Conservation (phyloP, 2,888 invertebrate species). For the Drosophila lacicola region DNA sequence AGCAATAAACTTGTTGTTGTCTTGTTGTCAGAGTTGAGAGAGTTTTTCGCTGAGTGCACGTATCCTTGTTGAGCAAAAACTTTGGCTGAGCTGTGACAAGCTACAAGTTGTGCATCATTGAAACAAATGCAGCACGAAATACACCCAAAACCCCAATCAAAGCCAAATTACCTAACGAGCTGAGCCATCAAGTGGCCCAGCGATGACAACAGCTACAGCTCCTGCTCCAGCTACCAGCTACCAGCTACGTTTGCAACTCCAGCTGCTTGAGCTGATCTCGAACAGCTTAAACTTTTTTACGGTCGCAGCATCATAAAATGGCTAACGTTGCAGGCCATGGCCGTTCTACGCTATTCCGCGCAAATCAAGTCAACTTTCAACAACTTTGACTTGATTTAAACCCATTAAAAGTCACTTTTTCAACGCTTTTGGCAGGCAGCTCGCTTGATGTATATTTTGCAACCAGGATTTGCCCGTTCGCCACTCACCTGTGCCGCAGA, state of each 20-base stretch:
- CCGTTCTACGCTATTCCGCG: conserved; percentile 45
- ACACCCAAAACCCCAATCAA: conserved; percentile 72
- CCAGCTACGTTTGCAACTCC: conserved; percentile 9
- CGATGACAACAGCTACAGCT: conserved; percentile 3
- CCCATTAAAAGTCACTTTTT: conserved; percentile 84
- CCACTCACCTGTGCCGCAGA: conserved; percentile 60
- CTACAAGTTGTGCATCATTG: conserved; percentile 69
- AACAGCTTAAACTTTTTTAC: conserved; percentile 59
- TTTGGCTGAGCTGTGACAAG: conserved; percentile 28
- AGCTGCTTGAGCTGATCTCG: conserved; percentile 70
- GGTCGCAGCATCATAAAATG: conserved; percentile 70
- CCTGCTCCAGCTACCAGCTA: background rate
- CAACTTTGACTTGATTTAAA: conserved; percentile 82
- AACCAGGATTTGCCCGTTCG: conserved; percentile 12
- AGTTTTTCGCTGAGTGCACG: conserved; percentile 5
- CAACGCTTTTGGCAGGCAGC: conserved; percentile 67
- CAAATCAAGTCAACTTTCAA: conserved; percentile 80
- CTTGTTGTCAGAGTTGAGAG: background rate
- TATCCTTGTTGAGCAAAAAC: conserved; percentile 11
- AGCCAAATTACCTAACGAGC: conserved; percentile 77
- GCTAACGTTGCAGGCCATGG: conserved; percentile 24
- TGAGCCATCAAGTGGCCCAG: conserved; percentile 67
- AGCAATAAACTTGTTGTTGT: background rate
- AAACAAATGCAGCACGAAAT: conserved; percentile 79
- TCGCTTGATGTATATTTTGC: conserved; percentile 37